Evolutionary conservation across 2,888 invertebrate genomes (phyloP).

Genomic region (Schrankia costaestrigalis): DNA sequence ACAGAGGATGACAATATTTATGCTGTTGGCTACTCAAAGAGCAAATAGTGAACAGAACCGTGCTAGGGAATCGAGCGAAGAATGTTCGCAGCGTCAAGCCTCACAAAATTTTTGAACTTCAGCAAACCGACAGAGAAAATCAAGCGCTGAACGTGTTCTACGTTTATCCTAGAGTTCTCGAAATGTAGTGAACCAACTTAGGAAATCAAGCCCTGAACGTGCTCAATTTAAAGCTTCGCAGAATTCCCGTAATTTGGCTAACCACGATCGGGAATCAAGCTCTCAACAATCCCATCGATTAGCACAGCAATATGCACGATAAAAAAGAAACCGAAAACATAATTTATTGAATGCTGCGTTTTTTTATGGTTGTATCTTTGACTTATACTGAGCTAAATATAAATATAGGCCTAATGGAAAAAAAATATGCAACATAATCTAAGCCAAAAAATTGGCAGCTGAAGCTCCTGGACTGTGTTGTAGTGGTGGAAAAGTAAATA

Average conservation of each 20-base stretch:
- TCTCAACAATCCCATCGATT: slow-evolving; percentile 1
- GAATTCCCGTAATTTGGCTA: slow-evolving; percentile 5
- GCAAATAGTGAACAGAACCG: slow-evolving; percentile 15
- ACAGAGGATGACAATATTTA: slow-evolving; percentile 13
- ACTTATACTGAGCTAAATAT: slow-evolving; percentile 3
- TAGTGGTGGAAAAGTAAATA: slow-evolving; percentile 20
- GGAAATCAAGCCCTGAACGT: slow-evolving; percentile 3
- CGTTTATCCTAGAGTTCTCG: background rate
- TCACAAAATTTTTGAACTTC: background rate
- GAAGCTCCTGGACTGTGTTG: slow-evolving; percentile 26
- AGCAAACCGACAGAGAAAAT: background rate
- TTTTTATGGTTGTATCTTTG: background rate
- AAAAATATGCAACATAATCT: slow-evolving; percentile 18
- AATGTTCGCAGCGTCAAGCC: background rate
- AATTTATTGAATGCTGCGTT: background rate
- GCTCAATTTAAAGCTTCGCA: slow-evolving; percentile 2
- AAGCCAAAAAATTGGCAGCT: slow-evolving; percentile 17
- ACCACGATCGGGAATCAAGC: slow-evolving; percentile 4
- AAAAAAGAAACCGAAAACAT: slow-evolving; percentile 1
- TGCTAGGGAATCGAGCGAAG: slow-evolving; percentile 9
- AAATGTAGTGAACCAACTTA: background rate
- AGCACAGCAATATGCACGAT: slow-evolving; percentile 5
- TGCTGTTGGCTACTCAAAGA: slow-evolving; percentile 20
- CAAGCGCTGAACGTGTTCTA: background rate
- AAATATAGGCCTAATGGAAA: slow-evolving; percentile 19